These are phyloP conservation scores for Thinocorus orbignyianus DNA, from an alignment of 2,113 vertebrate species.

Conservation along the genomic window DNA sequence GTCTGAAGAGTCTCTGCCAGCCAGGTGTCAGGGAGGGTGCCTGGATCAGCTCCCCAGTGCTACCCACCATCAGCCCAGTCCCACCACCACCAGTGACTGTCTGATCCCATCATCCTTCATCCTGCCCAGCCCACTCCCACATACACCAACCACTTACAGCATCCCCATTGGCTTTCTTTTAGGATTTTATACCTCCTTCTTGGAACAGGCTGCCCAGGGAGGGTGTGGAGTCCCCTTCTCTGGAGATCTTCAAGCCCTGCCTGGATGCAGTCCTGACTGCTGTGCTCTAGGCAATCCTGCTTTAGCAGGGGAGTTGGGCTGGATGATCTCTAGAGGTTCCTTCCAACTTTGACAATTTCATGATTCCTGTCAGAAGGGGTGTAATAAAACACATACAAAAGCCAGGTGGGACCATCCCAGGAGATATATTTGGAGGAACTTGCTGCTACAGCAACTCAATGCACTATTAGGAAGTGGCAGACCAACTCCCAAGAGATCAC, in stretches of 20 bases:
- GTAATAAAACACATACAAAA: neutral
- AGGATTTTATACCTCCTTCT: neutral
- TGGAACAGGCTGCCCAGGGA: too few species aligned
- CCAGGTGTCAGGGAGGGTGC: neutral
- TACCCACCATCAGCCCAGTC: neutral
- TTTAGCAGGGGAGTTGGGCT: too few species aligned
- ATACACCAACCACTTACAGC: rapidly evolving
- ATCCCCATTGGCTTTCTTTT: neutral
- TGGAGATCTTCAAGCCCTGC: too few species aligned
- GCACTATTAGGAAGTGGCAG: neutral
- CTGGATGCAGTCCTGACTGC: too few species aligned
- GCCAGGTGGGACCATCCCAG: neutral
- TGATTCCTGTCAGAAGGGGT: neutral
- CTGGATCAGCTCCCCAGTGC: rapidly evolving
- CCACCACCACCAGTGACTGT: neutral
- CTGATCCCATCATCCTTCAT: rapidly evolving
- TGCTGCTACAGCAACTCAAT: neutral
- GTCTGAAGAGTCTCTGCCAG: neutral
- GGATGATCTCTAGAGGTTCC: too few species aligned
- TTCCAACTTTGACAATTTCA: too few species aligned
- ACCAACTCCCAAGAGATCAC: neutral
- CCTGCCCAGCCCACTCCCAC: neutral
- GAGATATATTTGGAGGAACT: neutral
- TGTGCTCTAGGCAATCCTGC: too few species aligned
- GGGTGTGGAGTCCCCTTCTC: too few species aligned